Base-by-base conservation (phyloP, 2,113 vertebrate species). In the Hydrochoerus hydrochaeris region DNA sequence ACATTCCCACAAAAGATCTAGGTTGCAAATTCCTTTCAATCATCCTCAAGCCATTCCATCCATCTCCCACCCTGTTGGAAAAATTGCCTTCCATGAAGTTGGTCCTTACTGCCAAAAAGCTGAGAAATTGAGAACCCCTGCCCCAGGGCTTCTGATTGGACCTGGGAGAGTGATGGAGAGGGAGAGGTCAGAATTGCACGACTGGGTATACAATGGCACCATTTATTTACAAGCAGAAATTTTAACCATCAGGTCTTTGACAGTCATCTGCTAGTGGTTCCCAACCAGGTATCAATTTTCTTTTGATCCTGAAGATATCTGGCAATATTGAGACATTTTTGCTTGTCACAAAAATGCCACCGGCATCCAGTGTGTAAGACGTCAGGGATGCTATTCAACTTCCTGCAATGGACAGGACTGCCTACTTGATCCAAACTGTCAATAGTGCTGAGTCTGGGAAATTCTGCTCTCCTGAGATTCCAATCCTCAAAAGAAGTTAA, bases 191-290 rank as follows among this genome's bases (percentile, higher is more conserved):
- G 32, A 77, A 58, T 41, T 57, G n/a, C 49, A 67, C 63, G 46
- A 1, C 0, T 46, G 62, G 52, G 26, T 16, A 24, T 38, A 28
- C 4, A 4, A 30, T 0, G 1, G 57, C 52, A 24, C 77, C n/a
- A 16, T 44, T 52, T 49, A 14, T 24, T 92, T 41, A 57, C n/a
- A 52, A 9, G 17, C 71, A 22, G 7, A 54, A 67, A 4, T 1
- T 88, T 44, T 92, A 38, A 82, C 12, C 24, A 9, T 86, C 58
- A 35, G 80, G 57, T 52, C 12, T 52, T 26, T 0, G 26, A 52
- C 0, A 4, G 13, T 41, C 8, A 9, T 75, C 62, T 41, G 35
- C 35, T 46, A 5, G 10, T 52, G 77, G 13, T 54, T 44, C 77
- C 81, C 49, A 35, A 8, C 22, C 0, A 0, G 62, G 30, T 22